Percentiles rank a stretch among this genome's conserved stretches.
Evolutionary conservation across 2,113 vertebrate species (phyloP).

Genomic region (Plecotus auritus): DNA sequence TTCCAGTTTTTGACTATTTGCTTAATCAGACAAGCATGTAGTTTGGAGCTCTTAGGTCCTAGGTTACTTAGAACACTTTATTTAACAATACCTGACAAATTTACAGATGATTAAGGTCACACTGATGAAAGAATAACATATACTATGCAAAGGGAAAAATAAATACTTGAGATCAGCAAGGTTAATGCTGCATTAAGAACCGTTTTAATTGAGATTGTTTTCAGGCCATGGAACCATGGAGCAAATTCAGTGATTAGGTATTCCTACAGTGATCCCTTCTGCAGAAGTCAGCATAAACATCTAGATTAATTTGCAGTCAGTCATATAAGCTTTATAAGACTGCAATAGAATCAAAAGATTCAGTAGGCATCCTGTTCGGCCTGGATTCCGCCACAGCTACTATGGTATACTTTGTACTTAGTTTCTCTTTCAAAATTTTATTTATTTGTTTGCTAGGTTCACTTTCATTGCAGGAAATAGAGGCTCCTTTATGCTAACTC

Average conservation of each 20-base stretch:
- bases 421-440: neutral
- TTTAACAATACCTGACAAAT: constrained; percentile 11
- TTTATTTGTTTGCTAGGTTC: neutral
- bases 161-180: constrained; percentile 52
- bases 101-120: constrained; percentile 54
- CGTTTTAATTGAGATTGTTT: constrained; percentile 51
- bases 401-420: neutral
- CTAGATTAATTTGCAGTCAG: constrained; percentile 25
- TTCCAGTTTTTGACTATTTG: constrained; percentile 16
- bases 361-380: neutral
- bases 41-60: neutral
- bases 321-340: neutral
- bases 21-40: neutral
- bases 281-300: constrained; percentile 1
- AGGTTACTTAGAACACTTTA: constrained; percentile 16
- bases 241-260: constrained; percentile 11
- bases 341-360: neutral
- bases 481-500: neutral
- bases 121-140: constrained; percentile 35
- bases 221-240: neutral
- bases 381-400: neutral
- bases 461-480: neutral
- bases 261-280: neutral
- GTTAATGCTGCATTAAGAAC: constrained; percentile 49
- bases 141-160: neutral